These are phyloP conservation scores for Tapera naevia DNA, from an alignment of 2,797 vertebrate species.

Conservation along the genomic window DNA sequence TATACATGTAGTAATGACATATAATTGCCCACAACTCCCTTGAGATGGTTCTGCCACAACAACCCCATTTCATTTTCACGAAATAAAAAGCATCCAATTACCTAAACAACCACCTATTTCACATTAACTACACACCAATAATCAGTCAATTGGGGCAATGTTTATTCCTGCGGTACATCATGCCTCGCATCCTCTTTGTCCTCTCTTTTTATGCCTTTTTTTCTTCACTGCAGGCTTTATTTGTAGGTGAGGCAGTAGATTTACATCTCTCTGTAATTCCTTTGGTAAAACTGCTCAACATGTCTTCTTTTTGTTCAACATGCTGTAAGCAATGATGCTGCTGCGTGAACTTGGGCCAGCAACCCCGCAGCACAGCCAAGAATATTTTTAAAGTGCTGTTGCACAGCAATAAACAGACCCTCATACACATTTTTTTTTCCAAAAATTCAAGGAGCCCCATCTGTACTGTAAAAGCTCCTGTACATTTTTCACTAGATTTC, in stretches of 20 bases:
- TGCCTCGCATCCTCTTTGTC: conserved; percentile 28
- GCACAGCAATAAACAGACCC: conserved; percentile 3
- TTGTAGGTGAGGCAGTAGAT: not conserved
- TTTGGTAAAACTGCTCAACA: not conserved
- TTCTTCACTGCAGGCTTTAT: not conserved
- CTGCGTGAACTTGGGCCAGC: not conserved
- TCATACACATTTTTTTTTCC: not conserved
- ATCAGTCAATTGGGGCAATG: conserved; percentile 50
- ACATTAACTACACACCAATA: conserved; percentile 70
- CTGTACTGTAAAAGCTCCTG: not conserved
- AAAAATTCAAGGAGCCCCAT: not conserved
- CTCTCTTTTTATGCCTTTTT: not conserved
- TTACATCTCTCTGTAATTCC: not conserved
- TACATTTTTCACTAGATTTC: conserved; percentile 26
- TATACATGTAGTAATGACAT: conserved; percentile 61
- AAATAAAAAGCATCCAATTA: conserved; percentile 71
- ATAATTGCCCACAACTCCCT: conserved; percentile 64
- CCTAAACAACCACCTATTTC: conserved; percentile 69
- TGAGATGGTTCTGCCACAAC: conserved; percentile 51
- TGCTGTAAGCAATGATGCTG: not conserved
- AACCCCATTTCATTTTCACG: conserved; percentile 55
- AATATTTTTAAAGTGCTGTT: not conserved
- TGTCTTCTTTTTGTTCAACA: not conserved
- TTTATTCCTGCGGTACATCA: not conserved
- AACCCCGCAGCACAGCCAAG: not conserved